Percentiles rank a stretch among this genome's conserved stretches.
Conservation (phyloP, 2,888 invertebrate genomes). For the Gastrophysa polygoni region DNA sequence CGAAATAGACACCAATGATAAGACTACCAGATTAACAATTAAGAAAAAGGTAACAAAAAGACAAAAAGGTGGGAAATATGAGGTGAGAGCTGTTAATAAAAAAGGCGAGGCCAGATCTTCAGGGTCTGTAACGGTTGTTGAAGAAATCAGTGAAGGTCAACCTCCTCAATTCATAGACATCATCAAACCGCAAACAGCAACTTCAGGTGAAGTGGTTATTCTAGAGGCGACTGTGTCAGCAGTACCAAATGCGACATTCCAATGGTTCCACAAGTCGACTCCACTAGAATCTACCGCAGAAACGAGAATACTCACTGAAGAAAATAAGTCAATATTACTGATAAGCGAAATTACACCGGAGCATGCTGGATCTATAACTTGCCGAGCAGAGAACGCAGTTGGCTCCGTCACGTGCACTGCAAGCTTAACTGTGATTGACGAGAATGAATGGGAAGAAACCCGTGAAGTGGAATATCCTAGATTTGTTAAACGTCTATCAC, state of each 20-base stretch:
- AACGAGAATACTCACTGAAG: constrained; percentile 73
- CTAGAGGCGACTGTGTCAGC: constrained; percentile 80
- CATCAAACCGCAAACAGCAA: constrained; percentile 71
- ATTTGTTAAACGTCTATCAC: constrained; percentile 75
- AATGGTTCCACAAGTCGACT: constrained; percentile 81
- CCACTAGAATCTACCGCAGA: constrained; percentile 74
- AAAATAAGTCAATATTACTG: constrained; percentile 79
- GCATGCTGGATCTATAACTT: constrained; percentile 78
- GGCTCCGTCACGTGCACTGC: constrained; percentile 90
- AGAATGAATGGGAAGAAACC: constrained; percentile 63
- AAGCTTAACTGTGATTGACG: constrained; percentile 68
- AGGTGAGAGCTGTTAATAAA: constrained; percentile 79
- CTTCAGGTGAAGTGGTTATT: constrained; percentile 77
- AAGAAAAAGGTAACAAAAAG: constrained; percentile 66
- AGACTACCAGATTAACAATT: constrained; percentile 69
- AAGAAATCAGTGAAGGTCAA: constrained; percentile 63
- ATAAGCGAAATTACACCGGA: constrained; percentile 75
- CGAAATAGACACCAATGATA: constrained; percentile 65
- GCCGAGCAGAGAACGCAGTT: constrained; percentile 87
- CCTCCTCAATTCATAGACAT: constrained; percentile 78
- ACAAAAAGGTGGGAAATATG: constrained; percentile 86
- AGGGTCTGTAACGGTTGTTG: constrained; percentile 78
- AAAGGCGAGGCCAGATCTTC: constrained; percentile 80
- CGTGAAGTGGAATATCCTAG: constrained; percentile 73
- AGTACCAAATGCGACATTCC: constrained; percentile 80